Evolutionary conservation across 2,113 vertebrate genomes (phyloP).

Genomic region (Spheniscus mendiculus): DNA sequence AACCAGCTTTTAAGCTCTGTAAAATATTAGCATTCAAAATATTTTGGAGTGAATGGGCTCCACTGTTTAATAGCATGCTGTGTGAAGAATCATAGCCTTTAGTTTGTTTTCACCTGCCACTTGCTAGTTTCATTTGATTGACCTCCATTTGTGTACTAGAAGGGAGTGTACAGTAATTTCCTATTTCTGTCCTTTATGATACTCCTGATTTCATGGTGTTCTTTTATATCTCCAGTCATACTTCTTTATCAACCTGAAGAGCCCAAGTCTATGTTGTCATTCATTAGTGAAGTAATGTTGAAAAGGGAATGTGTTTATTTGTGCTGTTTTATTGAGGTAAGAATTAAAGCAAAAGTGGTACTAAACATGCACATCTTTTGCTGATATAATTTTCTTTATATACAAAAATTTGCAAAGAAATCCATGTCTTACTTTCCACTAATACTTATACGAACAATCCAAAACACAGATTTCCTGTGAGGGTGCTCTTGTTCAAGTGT

Average conservation of each 20-base stretch:
- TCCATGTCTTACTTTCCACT: not conserved
- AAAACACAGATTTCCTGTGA: not conserved
- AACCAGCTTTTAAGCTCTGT: not conserved
- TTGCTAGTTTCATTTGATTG: not conserved
- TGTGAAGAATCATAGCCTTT: not conserved
- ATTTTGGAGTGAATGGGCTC: not conserved
- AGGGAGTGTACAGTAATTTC: not conserved
- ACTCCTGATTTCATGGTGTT: not conserved
- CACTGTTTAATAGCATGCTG: not conserved
- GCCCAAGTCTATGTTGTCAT: not conserved
- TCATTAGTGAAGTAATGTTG: not conserved
- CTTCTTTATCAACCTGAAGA: not conserved
- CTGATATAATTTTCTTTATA: not conserved
- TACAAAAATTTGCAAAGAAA: not conserved
- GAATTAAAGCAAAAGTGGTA: not conserved
- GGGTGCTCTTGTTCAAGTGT: not conserved
- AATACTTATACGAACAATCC: not conserved
- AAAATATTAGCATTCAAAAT: not conserved
- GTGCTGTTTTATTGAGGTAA: not conserved
- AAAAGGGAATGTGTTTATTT: not conserved
- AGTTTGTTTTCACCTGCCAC: not conserved
- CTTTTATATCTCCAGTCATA: not conserved
- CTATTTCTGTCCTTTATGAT: not conserved
- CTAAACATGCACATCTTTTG: not conserved
- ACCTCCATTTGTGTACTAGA: not conserved